Base-by-base conservation (phyloP, 2,888 invertebrate genomes). In the Mythimna pallens region DNA sequence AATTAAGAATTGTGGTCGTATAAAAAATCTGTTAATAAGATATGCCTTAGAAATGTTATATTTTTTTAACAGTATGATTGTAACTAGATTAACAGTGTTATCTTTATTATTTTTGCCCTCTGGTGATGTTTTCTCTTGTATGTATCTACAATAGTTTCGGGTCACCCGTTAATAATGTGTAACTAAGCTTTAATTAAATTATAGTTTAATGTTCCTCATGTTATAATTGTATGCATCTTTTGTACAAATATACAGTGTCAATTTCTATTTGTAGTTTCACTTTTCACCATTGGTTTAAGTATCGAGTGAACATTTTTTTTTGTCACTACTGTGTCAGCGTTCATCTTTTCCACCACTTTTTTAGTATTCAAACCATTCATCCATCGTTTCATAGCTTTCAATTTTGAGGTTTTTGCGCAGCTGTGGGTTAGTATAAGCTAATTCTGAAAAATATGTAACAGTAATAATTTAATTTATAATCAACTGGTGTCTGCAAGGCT, bases 161-260 rank as follows among this genome's bases (percentile, higher is more conserved):
- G 20, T 20, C 34, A 36, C n/a, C 3, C 2, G 34, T 5, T 10
- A n/a, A 59, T n/a, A 59, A n/a, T 12, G 12, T 59, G 22, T 59
- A 14, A 40, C 6, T 20, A 22, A 22, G 61, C n/a, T 40, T 61
- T 61, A 61, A 61, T 22, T 22, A 22, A 43, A 10, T 30, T 17
- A 4, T 36, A 25, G 0, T 10, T 50, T 2, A 20, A 9, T 69
- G 8, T 22, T 36, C n/a, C 9, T 76, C 17, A 1, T 34, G n/a
- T 52, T 0, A 14, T n/a, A 10, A 25, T 47, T 58, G 2, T 36
- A 14, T 0, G 12, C 20, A 14, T 17, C 0, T 3, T 22, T 47
- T 47, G 20, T 61, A 12, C 1, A 40, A 74, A 47, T 78, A 74
- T 47, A 74, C 3, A 25, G 30, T 30, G 12, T 12, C 3, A 30